Percentiles rank a stretch among this genome's conserved stretches.
Conservation (phyloP, 2,113 vertebrate genomes). For the Variabilichromis moorii region DNA sequence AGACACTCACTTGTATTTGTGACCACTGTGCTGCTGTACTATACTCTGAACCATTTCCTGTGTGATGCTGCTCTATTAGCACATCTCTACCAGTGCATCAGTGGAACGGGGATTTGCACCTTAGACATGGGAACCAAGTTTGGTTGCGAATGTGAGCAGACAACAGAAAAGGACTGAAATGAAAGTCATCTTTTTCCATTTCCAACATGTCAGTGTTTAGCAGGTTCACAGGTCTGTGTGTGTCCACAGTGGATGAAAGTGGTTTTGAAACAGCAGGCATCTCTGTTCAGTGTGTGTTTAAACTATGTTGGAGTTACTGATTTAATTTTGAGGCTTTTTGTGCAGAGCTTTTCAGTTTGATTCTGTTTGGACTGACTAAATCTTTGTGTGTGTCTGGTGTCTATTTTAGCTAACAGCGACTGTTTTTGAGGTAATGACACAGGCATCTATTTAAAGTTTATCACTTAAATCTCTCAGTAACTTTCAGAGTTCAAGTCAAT, state of each 20-base stretch:
- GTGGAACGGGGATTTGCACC: not conserved
- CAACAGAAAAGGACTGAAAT: not conserved
- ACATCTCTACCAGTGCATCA: not conserved
- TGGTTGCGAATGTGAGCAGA: not conserved
- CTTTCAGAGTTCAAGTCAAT: not conserved
- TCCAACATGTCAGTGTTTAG: not conserved
- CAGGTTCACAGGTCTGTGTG: not conserved
- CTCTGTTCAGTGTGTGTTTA: not conserved
- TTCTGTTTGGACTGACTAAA: not conserved
- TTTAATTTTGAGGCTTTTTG: conserved; percentile 15
- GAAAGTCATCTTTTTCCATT: not conserved
- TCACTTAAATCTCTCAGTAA: not conserved
- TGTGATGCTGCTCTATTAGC: not conserved
- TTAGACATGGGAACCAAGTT: not conserved
- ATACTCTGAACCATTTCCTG: not conserved
- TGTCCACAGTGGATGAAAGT: not conserved
- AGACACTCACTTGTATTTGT: not conserved
- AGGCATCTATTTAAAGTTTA: not conserved
- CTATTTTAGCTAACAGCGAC: not conserved
- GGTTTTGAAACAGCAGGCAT: not conserved
- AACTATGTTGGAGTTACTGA: conserved; percentile 11
- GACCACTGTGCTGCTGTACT: not conserved
- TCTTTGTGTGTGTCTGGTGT: not conserved
- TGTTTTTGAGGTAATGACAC: not conserved
- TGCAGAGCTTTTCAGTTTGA: not conserved